Base-by-base conservation (phyloP, 2,888 invertebrate species). In the Orchesella flavescens region DNA sequence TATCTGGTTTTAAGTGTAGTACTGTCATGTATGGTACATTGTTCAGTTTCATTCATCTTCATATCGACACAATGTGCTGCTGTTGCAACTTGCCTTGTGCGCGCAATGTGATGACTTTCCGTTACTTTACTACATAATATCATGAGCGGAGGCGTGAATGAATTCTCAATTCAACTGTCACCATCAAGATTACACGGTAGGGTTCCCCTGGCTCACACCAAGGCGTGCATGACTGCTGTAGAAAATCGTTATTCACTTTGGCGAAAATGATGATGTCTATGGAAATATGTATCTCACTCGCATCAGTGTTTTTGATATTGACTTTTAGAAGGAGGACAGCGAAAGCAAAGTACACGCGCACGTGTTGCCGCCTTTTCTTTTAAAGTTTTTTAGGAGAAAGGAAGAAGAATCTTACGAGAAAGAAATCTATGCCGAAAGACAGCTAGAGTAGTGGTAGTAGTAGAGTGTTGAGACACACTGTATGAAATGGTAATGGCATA, bases 121-220 rank as follows among this genome's bases (percentile, higher is more conserved):
- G n/a, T 34, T 34, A 34, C 34, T 2, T 34, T 34, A 34, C 34
- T 34, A 34, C 34, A 34, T 34, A 4, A 34, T 34, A 34, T 53
- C 53, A 53, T 17, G 17, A 53, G 9, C 2, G 53, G 53, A 53
- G 53, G 53, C 44, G 73, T 66, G 21, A 74, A 69, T 23, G 74
- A 71, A 61, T 63, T 77, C 77, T 66, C 65, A 44, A 79, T 74
- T 68, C 66, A 59, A 59, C 80, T 74, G 80, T 74, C 80, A 66
- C 44, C 74, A 81, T 81, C 80, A 73, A 59, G 74, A 81, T 81
- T 66, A 81, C 80, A 81, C 66, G 72, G 57, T 68, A 68, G 74
- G 74, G 80, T 43, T 44, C 19, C 68, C 74, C 43, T 65, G n/a
- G 7, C 65, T 43, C 65, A 61, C 13, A 17, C 61, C 24, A 24